These are phyloP conservation scores for Chaetorhynchus papuensis DNA, from an alignment of 2,113 vertebrate genomes.

Conservation along the genomic window DNA sequence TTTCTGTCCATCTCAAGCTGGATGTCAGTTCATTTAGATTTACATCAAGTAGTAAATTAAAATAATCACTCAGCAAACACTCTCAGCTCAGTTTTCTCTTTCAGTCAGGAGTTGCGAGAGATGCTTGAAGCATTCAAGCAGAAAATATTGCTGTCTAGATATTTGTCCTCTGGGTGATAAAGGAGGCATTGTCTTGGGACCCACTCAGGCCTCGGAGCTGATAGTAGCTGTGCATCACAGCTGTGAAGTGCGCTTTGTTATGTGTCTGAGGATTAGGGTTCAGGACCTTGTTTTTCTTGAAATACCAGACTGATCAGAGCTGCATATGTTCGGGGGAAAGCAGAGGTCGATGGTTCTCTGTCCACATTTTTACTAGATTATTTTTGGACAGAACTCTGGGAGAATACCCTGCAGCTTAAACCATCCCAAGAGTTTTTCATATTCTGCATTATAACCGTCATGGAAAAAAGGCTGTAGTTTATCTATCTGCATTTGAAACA, in stretches of 20 bases:
- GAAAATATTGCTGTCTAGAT: conserved; percentile 96
- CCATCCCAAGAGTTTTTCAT: conserved; percentile 73
- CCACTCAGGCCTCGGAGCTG: conserved; percentile 84
- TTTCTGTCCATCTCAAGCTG: conserved; percentile 86
- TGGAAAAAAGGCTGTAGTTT: conserved; percentile 57
- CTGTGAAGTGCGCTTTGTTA: conserved; percentile 92
- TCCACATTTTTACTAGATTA: conserved; percentile 85
- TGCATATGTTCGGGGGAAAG: conserved; percentile 82
- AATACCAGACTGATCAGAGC: conserved; percentile 88
- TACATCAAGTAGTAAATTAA: conserved; percentile 97
- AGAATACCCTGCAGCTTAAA: conserved; percentile 81
- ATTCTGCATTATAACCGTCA: conserved; percentile 57
- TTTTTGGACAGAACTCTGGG: conserved; percentile 84
- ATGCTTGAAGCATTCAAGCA: conserved; percentile 85
- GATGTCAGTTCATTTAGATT: conserved; percentile 97
- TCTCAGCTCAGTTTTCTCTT: conserved; percentile 81
- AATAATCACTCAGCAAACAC: conserved; percentile 95
- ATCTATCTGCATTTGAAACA: conserved; percentile 71
- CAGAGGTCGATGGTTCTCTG: conserved; percentile 83
- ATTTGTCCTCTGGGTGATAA: conserved; percentile 94
- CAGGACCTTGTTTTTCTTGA: conserved; percentile 91
- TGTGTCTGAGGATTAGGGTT: conserved; percentile 90
- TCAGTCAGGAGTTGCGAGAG: conserved; percentile 80
- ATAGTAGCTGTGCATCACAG: conserved; percentile 84
- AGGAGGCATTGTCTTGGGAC: conserved; percentile 91